Evolutionary conservation across 1,140 invertebrate species (phyloP), one percentile per base, ranked within the genome.

Genomic region (Drosophila auraria): DNA sequence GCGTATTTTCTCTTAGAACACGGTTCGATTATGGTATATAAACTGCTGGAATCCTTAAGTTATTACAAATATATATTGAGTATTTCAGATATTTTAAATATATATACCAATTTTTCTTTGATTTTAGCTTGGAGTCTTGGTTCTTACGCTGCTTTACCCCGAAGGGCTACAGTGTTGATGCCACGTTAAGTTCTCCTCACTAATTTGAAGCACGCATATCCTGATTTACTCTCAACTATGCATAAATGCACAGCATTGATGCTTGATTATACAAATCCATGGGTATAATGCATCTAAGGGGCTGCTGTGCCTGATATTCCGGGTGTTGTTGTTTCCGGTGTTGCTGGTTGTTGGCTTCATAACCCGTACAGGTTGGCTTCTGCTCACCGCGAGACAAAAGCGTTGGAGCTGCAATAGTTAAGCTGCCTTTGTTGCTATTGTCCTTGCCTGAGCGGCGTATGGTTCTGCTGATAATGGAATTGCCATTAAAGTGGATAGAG

Each of bases 391-490:
- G 30, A 60, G 12, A 44, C 51, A 63, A 49, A 56, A 71, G 61
- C 65, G 36, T 51, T 44, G 61, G 30, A 53, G 63, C 68, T 59
- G 42, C 54, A 51, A 36, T 45, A 27, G 54, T 61, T 78, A 66
- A 68, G 62, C 65, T 59, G 25, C 12, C 45, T 40, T 42, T 61
- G 53, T 63, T 57, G 38, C 65, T 64, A 50, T 70, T 70, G 51
- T 74, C 44, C 25, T 45, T 49, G 47, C 12, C 11, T 64, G 76
- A 33, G 47, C 14, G 17, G 20, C n/a, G 38, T 2, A 14, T 63
- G 65, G 9, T 17, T 66, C 42, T 77, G 45, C 53, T 83, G 80
- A 83, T 83, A 87, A 87, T 87, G 50, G 53, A 51, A 78, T 45
- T 80, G 64, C 56, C 53, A 77, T 73, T 71, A 74, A 82, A 60